Base-by-base conservation (phyloP, 2,888 invertebrate species). In the Octodonta nipae region DNA sequence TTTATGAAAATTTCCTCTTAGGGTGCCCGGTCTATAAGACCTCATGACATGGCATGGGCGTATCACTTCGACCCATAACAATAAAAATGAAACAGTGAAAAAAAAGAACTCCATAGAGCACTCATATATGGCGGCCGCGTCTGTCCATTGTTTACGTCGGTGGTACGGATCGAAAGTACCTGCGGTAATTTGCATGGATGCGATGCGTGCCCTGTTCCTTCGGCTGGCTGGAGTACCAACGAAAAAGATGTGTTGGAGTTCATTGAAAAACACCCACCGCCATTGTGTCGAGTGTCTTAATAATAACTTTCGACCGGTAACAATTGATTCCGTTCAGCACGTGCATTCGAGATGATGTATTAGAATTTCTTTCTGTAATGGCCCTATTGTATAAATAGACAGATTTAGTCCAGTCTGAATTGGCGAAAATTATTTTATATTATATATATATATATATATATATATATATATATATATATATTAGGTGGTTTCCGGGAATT, bases 201-300 rank as follows among this genome's bases (percentile, higher is more conserved):
- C n/a, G n/a, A n/a, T n/a, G n/a, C 44, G 47, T 46, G 48, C 45
- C 46, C 42, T 22, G 4, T n/a, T n/a, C n/a, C n/a, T n/a, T n/a
- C n/a, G n/a, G n/a, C n/a, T n/a, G n/a, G n/a, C n/a, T n/a, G n/a
- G n/a, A n/a, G n/a, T n/a, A n/a, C n/a, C n/a, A n/a, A n/a, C n/a
- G n/a, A n/a, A n/a, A n/a, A n/a, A n/a, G 47, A 40, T 49, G 51
- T 51, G 52, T 50, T 52, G 52, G 54, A 52, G 51, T 53, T 48
- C 52, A 52, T 52, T 52, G 44, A 52, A 50, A 50, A 11, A 22
- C 22, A 22, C 22, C 22, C 22, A 22, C 22, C 22, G 22, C 22
- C 4, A 22, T 22, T 22, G 22, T 22, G 22, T 22, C 22, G 22
- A 22, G 22, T n/a, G n/a, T 11, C 22, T n/a, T 22, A 22, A 22